Conservation (phyloP, 2,888 invertebrate genomes). For the Archips xylosteana region DNA sequence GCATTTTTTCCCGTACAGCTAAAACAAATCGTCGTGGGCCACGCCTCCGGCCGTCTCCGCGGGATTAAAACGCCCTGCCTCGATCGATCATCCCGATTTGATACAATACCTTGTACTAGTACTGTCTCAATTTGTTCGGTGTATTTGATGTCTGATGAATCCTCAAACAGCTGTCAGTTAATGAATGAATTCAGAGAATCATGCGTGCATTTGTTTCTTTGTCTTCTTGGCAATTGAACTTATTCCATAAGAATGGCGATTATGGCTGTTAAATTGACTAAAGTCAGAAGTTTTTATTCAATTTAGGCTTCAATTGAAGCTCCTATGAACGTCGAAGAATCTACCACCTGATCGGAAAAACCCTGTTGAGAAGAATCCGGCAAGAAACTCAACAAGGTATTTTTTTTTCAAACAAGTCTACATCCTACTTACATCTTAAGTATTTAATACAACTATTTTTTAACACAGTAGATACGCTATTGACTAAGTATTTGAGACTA, state of each 20-base stretch:
- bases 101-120: slow-evolving; percentile 79
- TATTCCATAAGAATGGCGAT: not conserved
- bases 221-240: not conserved
- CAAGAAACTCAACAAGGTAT: no score
- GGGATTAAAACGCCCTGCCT: slow-evolving; percentile 83
- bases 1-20: slow-evolving; percentile 51
- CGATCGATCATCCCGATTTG: slow-evolving; percentile 84
- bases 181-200: slow-evolving; percentile 2
- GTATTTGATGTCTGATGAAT: slow-evolving; percentile 66
- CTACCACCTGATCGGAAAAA: no score
- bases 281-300: no score
- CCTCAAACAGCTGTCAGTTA: slow-evolving; percentile 43
- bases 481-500: no score
- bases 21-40: slow-evolving; percentile 82
- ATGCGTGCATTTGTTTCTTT: slow-evolving; percentile 16
- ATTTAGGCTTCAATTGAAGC: no score
- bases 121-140: slow-evolving; percentile 78
- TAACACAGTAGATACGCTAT: no score
- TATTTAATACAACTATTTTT: no score
- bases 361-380: no score
- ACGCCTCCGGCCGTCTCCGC: slow-evolving; percentile 80
- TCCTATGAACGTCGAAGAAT: no score
- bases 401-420: no score
- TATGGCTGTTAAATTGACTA: not conserved
- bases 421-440: no score